Evolutionary conservation across 2,797 vertebrate species (phyloP), one percentile per base, ranked within the genome.

Genomic region (Phalanger gymnotis): DNA sequence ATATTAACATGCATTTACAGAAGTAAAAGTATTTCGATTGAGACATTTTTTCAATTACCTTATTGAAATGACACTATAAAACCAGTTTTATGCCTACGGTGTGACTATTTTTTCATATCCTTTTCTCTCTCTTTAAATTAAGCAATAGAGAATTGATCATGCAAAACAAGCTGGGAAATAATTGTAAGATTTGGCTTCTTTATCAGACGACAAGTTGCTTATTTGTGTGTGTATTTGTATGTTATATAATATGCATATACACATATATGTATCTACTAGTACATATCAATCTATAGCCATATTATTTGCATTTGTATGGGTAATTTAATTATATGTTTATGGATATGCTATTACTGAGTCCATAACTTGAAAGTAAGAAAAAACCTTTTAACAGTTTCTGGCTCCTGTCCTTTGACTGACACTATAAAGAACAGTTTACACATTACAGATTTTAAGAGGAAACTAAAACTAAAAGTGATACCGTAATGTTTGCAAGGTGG

Each of bases 41-140:
- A 81, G 19, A 47, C 19, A n/a, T 47, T 81, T 73, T 81, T 81
- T 93, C 89, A 92, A 90, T 94, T 94, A 90, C 25, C 57, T 87
- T 47, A 87, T 66, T 57, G 54, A 94, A 97, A 91, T 10, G 87
- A 91, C 28, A 90, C 58, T 58, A 53, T 89, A 81, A 90, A 66
- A 3, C 54, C 90, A 6, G 94, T 93, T 56, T 90, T 94, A 40
- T 87, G 28, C 55, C 58, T 16, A 10, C 66, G 55, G 31, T 87
- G 0, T 55, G 54, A 31, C 47, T 52, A 53, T 40, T 57, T 93
- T 54, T 94, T 10, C 4, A 91, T 56, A 92, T 94, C n/a, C 66
- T 81, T 47, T 81, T 93, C 94, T 93, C 94, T 92, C 53, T 90
- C 73, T 81, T 90, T 51, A 90, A 93, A 81, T 81, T 47, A 81